Base-by-base conservation (phyloP, 2,113 vertebrate genomes). In the Rhombomys opimus region DNA sequence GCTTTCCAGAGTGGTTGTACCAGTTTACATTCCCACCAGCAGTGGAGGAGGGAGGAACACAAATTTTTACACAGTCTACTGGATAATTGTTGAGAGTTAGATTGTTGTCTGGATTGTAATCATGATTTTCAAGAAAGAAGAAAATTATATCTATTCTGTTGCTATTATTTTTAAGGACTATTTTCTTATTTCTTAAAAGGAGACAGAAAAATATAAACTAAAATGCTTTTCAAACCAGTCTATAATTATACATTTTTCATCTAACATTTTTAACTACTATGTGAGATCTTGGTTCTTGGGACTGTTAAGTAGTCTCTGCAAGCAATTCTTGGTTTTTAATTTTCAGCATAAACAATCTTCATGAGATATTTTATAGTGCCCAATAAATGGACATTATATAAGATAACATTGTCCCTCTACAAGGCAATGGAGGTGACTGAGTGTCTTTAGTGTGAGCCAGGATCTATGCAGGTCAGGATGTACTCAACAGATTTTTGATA, bases 121-220 rank as follows among this genome's bases (percentile, higher is more conserved):
- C n/a, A 84, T 84, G 38, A 12, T 41, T 75, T 27, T 35, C 61
- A 59, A 82, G 25, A 70, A 94, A 81, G 81, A 32, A 85, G 76
- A 92, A 80, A 46, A 15, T 35, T 0, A 41, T 68, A 50, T 76
- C 90, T 96, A 90, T 80, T 63, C 22, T 77, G 15, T 9, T 86
- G 25, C n/a, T 89, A 87, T 82, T 89, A 67, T 91, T 95, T 97
- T 63, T 77, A 63, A 2, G 86, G 61, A 85, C 81, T 97, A 5
- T 14, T 87, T 93, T 94, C 80, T 89, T 82, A 22, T 38, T 96
- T 94, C 73, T 93, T 91, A 80, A 93, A 95, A 90, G 23, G 3
- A 92, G 89, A 94, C 15, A 91, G 96, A 96, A 87, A 97, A 95
- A 89, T 59, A 88, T 20, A 88, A 94, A 94, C 50, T 70, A 87